Percentiles rank a stretch among this genome's conserved stretches.
phyloP scores from a whole-genome alignment of 2,888 invertebrate genomes.

The Chymomyza fuscimana region DNA sequence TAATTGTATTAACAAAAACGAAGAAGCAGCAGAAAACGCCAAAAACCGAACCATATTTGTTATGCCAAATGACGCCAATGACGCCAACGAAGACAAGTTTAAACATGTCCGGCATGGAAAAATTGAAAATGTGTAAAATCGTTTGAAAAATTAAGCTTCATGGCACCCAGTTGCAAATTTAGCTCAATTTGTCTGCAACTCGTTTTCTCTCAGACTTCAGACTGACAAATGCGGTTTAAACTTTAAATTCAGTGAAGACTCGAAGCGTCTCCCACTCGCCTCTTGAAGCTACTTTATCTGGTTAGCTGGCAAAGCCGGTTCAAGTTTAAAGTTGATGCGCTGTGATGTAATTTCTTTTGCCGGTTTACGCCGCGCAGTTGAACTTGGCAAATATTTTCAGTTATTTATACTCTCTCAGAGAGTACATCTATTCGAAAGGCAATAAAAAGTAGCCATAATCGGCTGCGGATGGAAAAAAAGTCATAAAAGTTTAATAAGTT shows the following conservation, averaged over 20 bases:
- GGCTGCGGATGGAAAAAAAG: too few species aligned
- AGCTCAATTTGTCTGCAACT: not conserved
- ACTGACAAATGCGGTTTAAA: not conserved
- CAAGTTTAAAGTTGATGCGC: slow-evolving; percentile 60
- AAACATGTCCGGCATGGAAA: slow-evolving; percentile 11
- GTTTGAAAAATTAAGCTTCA: slow-evolving; percentile 2
- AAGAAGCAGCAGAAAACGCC: not conserved
- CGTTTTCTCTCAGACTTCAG: not conserved
- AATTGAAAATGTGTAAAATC: slow-evolving; percentile 11
- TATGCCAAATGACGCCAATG: slow-evolving; percentile 36
- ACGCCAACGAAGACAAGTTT: slow-evolving; percentile 28
- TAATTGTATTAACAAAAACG: slow-evolving; percentile 10
- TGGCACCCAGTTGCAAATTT: slow-evolving; percentile 1
- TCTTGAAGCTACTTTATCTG: not conserved
- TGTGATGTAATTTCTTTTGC: slow-evolving; percentile 57
- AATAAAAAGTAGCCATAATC: not conserved
- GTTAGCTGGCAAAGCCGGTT: slow-evolving; percentile 31
- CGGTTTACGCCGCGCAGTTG: slow-evolving; percentile 44
- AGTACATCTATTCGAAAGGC: not conserved
- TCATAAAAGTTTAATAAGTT: too few species aligned
- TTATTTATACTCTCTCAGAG: not conserved
- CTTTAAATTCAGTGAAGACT: not conserved
- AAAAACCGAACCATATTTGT: slow-evolving; percentile 10
- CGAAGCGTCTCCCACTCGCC: not conserved
- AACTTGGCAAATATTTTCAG: slow-evolving; percentile 47